Evolutionary conservation across 2,113 vertebrate genomes (phyloP).

Genomic region (Mola mola): DNA sequence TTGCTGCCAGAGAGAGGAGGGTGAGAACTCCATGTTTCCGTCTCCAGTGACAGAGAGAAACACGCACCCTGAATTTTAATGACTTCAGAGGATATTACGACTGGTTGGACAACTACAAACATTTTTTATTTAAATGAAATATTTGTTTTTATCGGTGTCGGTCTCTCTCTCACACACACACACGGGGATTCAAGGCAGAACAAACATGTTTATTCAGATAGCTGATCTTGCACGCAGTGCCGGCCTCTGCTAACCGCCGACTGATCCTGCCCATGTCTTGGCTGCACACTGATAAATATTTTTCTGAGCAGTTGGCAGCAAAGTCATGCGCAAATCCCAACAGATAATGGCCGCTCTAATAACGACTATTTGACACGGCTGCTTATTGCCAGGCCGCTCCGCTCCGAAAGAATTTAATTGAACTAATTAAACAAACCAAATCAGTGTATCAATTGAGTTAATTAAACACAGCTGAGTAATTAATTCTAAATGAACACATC

Average conservation of each 20-base stretch:
- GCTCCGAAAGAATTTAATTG: constrained; percentile 50
- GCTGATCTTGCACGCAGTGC: not conserved
- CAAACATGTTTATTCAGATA: constrained; percentile 23
- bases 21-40: constrained; percentile 35
- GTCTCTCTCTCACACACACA: not conserved
- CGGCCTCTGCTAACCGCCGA: not conserved
- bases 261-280: not conserved
- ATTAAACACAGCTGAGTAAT: constrained; percentile 66
- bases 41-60: constrained; percentile 17
- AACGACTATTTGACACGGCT: constrained; percentile 49
- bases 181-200: constrained; percentile 1
- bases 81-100: constrained; percentile 22
- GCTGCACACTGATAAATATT: constrained; percentile 31
- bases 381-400: constrained; percentile 34
- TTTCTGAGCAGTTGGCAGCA: constrained; percentile 18
- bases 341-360: constrained; percentile 41
- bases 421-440: constrained; percentile 65
- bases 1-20: constrained; percentile 48
- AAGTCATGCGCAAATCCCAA: constrained; percentile 37
- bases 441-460: constrained; percentile 64
- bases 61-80: constrained; percentile 39
- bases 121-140: constrained; percentile 26
- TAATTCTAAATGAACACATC: constrained; percentile 62
- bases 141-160: constrained; percentile 3
- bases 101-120: constrained; percentile 25